These are phyloP conservation scores for Stegana nigrithorax DNA, from an alignment of 2,888 invertebrate species.

Conservation along the genomic window DNA sequence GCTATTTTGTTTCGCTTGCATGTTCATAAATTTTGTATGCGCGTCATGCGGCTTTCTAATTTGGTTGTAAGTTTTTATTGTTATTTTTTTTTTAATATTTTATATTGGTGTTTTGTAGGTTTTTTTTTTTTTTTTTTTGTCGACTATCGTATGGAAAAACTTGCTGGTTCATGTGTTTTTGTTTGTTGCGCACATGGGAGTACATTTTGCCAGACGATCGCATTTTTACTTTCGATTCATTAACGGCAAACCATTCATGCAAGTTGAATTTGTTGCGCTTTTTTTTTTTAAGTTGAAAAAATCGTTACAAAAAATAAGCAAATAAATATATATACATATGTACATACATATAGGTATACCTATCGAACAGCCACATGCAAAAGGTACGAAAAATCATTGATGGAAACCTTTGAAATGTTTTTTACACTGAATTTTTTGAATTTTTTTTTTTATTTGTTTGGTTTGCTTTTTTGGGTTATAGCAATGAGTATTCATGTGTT, in stretches of 20 bases:
- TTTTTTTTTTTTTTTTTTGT: slow-evolving; percentile 14
- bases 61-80: slow-evolving; percentile 35
- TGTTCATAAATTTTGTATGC: slow-evolving; percentile 42
- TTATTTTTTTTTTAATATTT: not conserved
- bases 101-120: slow-evolving; percentile 29
- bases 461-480: not conserved
- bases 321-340: not conserved
- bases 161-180: not conserved
- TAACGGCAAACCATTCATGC: slow-evolving; percentile 46
- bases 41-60: slow-evolving; percentile 51
- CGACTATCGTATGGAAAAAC: not conserved
- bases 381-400: slow-evolving; percentile 39
- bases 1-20: slow-evolving; percentile 24
- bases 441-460: not conserved
- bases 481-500: too few relatives aligned
- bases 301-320: not conserved
- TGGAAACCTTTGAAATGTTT: slow-evolving; percentile 43
- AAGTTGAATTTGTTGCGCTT: not conserved
- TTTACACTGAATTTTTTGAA: slow-evolving; percentile 7
- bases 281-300: slow-evolving; percentile 20
- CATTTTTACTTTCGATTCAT: slow-evolving; percentile 10
- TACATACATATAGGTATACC: too few relatives aligned
- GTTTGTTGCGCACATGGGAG: slow-evolving; percentile 24
- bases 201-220: slow-evolving; percentile 54
- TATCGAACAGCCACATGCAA: too few relatives aligned